Evolutionary conservation across 2,113 vertebrate species (phyloP), one percentile per base, ranked within the genome.

Genomic region (Limanda limanda): DNA sequence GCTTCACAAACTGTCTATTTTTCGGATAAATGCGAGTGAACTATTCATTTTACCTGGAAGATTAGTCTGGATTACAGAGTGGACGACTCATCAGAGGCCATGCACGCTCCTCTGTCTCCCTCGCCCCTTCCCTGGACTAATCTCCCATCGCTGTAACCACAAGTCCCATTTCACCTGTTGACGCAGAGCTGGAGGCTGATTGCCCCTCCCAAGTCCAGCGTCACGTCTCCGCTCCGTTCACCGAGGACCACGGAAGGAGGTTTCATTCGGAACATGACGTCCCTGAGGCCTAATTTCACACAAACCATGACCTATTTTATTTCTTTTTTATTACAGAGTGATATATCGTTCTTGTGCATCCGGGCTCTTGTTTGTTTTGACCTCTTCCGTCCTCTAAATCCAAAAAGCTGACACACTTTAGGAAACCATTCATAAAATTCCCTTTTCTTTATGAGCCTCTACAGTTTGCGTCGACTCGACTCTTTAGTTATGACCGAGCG

Each of bases 91-190:
- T 20, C 40, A 54, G 86, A 87, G 81, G 88, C 86, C 86, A 88
- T 64, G 64, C 62, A n/a, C 48, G 66, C 75, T 79, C 72, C 74
- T 61, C 83, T 17, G 81, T 66, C 74, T 45, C 40, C 51, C 66
- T 78, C 18, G 66, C 71, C 84, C 84, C 79, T 90, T 79, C 80
- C 79, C 68, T 25, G 62, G 87, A 71, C 82, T 85, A 88, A 88
- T 91, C 90, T 89, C 78, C 60, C 83, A 37, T 79, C 72, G 42
- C 86, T 61, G n/a, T 75, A 78, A 82, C 68, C 65, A 55, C 85
- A 56, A 84, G 75, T 87, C 83, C 77, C 85, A 71, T 68, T 89
- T 83, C 73, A 88, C 78, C 85, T 90, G 91, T 89, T 86, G 82
- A 86, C 23, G 27, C 21, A 78, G 40, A 24, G 63, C 84, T 65